Percentiles rank a stretch among this genome's conserved stretches.
Evolutionary conservation across 2,888 invertebrate species (phyloP).

Genomic region (Coenonympha glycerion): DNA sequence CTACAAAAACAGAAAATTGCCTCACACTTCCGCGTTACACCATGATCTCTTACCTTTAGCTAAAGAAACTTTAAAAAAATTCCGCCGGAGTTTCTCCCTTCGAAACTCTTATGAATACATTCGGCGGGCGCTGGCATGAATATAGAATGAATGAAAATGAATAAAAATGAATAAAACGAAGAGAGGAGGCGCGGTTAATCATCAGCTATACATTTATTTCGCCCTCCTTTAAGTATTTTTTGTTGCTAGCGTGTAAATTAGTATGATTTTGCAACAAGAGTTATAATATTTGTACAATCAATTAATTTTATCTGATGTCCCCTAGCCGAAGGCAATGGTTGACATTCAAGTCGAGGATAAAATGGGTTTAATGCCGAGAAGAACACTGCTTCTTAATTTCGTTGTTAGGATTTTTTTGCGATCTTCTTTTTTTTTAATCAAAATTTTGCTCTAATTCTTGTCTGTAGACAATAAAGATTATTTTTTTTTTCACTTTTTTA

Average conservation of each 20-base stretch:
- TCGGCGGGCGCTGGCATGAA: conserved; percentile 54
- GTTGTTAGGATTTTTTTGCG: no score
- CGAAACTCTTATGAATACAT: conserved; percentile 62
- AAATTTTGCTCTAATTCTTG: background rate
- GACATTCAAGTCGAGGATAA: no score
- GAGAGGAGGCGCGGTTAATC: conserved; percentile 50
- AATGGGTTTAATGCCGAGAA: no score
- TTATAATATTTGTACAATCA: no score
- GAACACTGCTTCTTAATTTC: no score
- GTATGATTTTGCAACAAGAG: no score
- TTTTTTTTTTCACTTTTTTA: no score
- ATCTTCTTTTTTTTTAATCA: no score
- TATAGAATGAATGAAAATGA: conserved; percentile 65
- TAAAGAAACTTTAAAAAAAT: conserved; percentile 37
- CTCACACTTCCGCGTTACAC: conserved; percentile 3
- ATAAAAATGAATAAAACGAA: conserved; percentile 51
- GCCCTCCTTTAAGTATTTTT: conserved; percentile 32
- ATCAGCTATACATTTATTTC: conserved; percentile 53
- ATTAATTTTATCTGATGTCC: no score
- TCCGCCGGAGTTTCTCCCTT: conserved; percentile 43
- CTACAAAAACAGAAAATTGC: background rate
- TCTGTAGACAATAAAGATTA: background rate
- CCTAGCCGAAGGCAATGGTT: no score
- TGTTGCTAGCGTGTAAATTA: conserved; percentile 20
- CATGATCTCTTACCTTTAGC: conserved; percentile 3